A percentile compares a stretch with the other conserved stretches of the same genome.
These are phyloP conservation scores for Proterorhinus semilunaris DNA, from an alignment of 2,113 vertebrate genomes.

Conservation along the genomic window DNA sequence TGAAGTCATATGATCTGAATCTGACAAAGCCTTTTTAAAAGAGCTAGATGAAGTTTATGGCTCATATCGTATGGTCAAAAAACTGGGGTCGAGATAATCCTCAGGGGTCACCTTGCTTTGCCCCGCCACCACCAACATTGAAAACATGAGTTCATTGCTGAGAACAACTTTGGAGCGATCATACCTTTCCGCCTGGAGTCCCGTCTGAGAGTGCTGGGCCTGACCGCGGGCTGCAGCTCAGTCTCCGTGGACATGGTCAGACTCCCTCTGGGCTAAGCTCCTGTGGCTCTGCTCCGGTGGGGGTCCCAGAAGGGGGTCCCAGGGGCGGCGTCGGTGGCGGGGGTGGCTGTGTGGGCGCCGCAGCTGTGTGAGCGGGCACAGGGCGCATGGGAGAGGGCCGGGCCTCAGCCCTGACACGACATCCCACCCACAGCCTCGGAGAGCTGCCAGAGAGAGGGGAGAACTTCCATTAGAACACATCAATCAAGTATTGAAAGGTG, in stretches of 20 bases:
- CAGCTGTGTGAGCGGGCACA: conserved; percentile 75
- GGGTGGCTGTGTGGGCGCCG: conserved; percentile 65
- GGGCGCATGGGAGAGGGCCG: conserved; percentile 93
- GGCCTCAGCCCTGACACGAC: conserved; percentile 83
- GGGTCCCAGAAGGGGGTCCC: conserved; percentile 49
- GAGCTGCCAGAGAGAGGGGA: conserved; percentile 50
- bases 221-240: conserved; percentile 98
- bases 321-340: conserved; percentile 62
- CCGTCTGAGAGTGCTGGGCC: conserved; percentile 98
- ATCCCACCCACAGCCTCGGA: conserved; percentile 85
- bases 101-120: no score
- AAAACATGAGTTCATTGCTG: no score
- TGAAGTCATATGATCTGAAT: not conserved
- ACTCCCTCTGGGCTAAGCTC: conserved; percentile 62
- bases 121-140: no score
- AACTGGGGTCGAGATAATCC: no score
- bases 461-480: conserved; percentile 30
- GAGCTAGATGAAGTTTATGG: not conserved
- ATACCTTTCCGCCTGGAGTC: conserved; percentile 98
- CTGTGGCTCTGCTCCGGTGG: conserved; percentile 56
- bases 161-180: not conserved
- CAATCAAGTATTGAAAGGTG: no score
- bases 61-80: no score
- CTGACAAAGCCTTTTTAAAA: not conserved
- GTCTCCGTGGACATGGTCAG: conserved; percentile 99